Percentiles rank a stretch among this genome's conserved stretches.
phyloP scores from a whole-genome alignment of 1,140 invertebrate genomes.

The Drosophila miranda region DNA sequence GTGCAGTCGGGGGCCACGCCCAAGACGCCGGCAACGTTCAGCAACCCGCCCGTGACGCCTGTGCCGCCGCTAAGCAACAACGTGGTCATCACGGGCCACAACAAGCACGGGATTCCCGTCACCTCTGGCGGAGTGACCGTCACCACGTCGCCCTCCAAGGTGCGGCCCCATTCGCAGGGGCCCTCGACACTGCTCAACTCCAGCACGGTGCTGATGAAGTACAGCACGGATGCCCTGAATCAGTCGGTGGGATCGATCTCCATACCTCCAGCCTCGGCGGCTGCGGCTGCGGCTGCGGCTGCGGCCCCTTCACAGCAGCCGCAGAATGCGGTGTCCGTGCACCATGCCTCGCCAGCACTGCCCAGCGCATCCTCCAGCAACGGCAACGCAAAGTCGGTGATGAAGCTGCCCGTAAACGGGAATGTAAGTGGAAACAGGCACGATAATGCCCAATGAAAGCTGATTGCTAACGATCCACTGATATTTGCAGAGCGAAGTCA shows the following conservation, averaged over 20 bases:
- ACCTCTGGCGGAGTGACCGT: slow-evolving; percentile 86
- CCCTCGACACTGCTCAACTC: slow-evolving; percentile 82
- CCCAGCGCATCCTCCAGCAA: slow-evolving; percentile 63
- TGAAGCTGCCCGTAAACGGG: slow-evolving; percentile 79
- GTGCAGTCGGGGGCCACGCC: slow-evolving; percentile 69
- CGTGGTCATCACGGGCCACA: slow-evolving; percentile 83
- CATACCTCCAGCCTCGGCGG: slow-evolving; percentile 51
- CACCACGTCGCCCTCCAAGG: slow-evolving; percentile 84
- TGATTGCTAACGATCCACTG: neutral
- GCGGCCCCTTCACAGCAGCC: slow-evolving; percentile 26
- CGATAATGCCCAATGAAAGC: neutral
- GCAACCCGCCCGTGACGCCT: slow-evolving; percentile 75
- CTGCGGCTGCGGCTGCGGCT: slow-evolving; percentile 4
- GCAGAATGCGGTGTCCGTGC: slow-evolving; percentile 75
- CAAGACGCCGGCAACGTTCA: slow-evolving; percentile 57
- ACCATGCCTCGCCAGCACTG: slow-evolving; percentile 79
- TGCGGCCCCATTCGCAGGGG: slow-evolving; percentile 83
- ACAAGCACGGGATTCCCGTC: slow-evolving; percentile 83
- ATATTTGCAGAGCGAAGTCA: slow-evolving; percentile 67
- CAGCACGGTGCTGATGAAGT: slow-evolving; percentile 77
- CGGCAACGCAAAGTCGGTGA: slow-evolving; percentile 80
- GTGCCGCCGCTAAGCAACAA: slow-evolving; percentile 80
- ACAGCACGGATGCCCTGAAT: slow-evolving; percentile 79
- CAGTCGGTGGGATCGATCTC: slow-evolving; percentile 80
- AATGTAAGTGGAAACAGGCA: slow-evolving; percentile 47